Conservation (phyloP, 2,888 invertebrate species). For the Iselma pallidipennis region DNA sequence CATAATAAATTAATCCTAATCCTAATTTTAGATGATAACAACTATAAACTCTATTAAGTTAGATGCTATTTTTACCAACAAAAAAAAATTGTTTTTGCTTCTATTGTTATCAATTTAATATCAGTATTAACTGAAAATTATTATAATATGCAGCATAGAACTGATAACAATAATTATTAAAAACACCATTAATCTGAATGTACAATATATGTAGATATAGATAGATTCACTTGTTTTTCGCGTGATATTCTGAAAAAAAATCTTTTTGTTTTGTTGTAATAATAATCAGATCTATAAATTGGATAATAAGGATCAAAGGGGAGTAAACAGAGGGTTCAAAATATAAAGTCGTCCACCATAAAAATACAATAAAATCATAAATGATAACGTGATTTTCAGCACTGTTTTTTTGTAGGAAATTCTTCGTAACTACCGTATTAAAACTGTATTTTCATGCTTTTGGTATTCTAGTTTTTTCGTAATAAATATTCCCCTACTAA, state of each 20-base stretch:
- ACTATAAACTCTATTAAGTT: neutral
- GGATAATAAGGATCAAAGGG: no score
- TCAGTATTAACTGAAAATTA: slow-evolving; percentile 11
- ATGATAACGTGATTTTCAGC: no score
- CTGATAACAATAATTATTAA: slow-evolving; percentile 15
- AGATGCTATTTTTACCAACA: neutral
- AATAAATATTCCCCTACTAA: no score
- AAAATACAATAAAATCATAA: neutral
- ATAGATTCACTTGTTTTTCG: slow-evolving; percentile 19
- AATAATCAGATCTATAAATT: no score
- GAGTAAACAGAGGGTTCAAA: no score
- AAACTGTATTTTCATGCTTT: no score
- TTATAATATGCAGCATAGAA: neutral
- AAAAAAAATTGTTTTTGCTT: neutral
- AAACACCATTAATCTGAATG: slow-evolving; percentile 13
- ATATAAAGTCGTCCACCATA: no score
- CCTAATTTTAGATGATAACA: neutral
- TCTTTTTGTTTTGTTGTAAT: no score
- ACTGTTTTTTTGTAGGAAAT: no score
- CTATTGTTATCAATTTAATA: neutral
- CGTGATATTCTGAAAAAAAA: slow-evolving; percentile 13
- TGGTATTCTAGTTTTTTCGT: no score
- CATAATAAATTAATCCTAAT: neutral
- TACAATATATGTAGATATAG: no score
- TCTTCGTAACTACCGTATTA: no score